phyloP scores from a whole-genome alignment of 2,888 invertebrate genomes.

The Leptinotarsa tumamoca region DNA sequence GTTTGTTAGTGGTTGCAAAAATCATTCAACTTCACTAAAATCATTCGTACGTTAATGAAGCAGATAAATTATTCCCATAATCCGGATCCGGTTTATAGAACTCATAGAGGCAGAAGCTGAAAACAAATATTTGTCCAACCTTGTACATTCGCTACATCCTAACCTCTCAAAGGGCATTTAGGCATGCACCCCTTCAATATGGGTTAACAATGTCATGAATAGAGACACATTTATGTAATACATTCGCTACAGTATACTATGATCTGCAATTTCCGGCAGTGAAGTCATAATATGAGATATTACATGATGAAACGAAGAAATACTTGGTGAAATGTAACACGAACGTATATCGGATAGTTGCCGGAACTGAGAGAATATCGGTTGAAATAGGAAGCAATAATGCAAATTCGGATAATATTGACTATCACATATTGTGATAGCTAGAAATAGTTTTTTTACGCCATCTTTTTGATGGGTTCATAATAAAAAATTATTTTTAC shows the following conservation, averaged over 20 bases:
- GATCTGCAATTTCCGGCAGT: conserved; percentile 7
- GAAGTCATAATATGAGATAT: conserved; percentile 8
- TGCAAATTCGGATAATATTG: background rate
- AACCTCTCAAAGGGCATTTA: conserved; percentile 24
- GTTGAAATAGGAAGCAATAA: background rate
- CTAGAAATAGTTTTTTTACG: too few species aligned
- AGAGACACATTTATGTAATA: background rate
- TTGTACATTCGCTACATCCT: conserved; percentile 39
- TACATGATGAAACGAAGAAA: conserved; percentile 10
- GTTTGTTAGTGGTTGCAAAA: too few species aligned
- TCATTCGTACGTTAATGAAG: background rate
- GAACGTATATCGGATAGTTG: background rate
- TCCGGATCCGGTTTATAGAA: conserved; percentile 30
- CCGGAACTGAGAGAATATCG: background rate
- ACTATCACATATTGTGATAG: background rate
- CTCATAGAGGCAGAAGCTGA: conserved; percentile 47
- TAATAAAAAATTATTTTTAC: too few species aligned
- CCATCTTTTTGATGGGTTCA: too few species aligned
- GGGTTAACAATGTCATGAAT: conserved; percentile 4
- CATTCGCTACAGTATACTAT: background rate
- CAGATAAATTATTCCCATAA: conserved; percentile 25
- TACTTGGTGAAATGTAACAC: background rate
- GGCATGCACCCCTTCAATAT: conserved; percentile 4
- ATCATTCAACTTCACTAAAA: too few species aligned
- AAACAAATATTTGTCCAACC: conserved; percentile 53